Conservation (phyloP, 2,888 invertebrate genomes). For the Chloroclysta siterata region DNA sequence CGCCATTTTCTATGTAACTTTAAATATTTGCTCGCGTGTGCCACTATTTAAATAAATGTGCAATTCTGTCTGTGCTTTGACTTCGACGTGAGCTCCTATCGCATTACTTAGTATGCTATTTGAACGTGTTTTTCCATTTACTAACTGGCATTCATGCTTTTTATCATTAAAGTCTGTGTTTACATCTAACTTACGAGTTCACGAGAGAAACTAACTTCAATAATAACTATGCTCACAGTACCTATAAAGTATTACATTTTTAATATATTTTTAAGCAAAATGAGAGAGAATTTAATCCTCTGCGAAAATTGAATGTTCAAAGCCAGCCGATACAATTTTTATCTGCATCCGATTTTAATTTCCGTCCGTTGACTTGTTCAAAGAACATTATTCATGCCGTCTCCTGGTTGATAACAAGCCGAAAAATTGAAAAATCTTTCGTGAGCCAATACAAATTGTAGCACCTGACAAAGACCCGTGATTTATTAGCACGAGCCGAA, state of each 20-base stretch:
- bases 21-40: constrained; percentile 71
- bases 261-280: too few relatives aligned
- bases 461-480: constrained; percentile 67
- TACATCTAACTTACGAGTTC: constrained; percentile 25
- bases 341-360: constrained; percentile 29
- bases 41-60: constrained; percentile 71
- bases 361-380: constrained; percentile 26
- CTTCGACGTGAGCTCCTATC: constrained; percentile 45
- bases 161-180: constrained; percentile 44
- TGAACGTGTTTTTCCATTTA: constrained; percentile 49
- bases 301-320: constrained; percentile 10
- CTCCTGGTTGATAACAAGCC: constrained; percentile 30
- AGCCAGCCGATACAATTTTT: constrained; percentile 11
- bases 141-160: constrained; percentile 40
- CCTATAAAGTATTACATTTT: too few relatives aligned
- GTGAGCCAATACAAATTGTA: constrained; percentile 61
- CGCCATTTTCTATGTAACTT: constrained; percentile 66
- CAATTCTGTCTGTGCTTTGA: constrained; percentile 61
- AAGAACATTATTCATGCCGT: constrained; percentile 37
- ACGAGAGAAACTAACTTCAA: constrained; percentile 8
- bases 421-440: constrained; percentile 55
- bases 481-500: constrained; percentile 62
- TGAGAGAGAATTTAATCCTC: not conserved
- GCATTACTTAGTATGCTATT: constrained; percentile 54
- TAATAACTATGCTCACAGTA: not conserved